Percentiles rank a stretch among this genome's conserved stretches.
Evolutionary conservation across 2,113 vertebrate species (phyloP).

Genomic region (Pipra filicauda): DNA sequence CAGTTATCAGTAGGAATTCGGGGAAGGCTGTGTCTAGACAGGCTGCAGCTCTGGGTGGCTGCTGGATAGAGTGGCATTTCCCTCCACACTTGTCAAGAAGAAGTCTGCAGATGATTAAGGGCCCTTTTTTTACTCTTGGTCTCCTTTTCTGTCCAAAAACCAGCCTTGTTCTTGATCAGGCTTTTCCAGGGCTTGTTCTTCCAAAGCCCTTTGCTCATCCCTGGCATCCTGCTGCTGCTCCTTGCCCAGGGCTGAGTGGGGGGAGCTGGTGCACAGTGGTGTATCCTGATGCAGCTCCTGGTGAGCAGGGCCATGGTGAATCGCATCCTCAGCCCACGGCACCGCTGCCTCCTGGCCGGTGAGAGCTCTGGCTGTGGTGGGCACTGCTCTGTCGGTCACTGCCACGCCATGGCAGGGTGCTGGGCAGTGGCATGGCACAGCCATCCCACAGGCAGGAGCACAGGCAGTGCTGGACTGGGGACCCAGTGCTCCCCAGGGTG

Average conservation of each 20-base stretch:
- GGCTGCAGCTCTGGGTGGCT: conserved; percentile 45
- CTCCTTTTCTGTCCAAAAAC: not conserved
- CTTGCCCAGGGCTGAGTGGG: not conserved
- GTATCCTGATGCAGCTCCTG: not conserved
- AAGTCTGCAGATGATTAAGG: conserved; percentile 43
- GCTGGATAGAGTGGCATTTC: conserved; percentile 35
- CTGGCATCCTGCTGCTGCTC: not conserved
- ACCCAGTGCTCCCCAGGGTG: rapidly evolving
- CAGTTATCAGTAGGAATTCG: conserved; percentile 32
- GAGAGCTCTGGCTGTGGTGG: not conserved
- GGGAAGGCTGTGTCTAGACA: conserved; percentile 71
- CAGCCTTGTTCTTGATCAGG: not conserved
- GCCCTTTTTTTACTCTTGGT: not conserved
- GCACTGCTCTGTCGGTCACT: rapidly evolving
- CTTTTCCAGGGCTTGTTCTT: not conserved
- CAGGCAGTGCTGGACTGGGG: not conserved
- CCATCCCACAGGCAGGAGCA: not conserved
- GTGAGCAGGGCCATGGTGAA: not conserved
- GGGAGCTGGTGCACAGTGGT: rapidly evolving
- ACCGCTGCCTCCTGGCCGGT: rapidly evolving
- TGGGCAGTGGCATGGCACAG: not conserved
- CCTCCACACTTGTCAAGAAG: conserved; percentile 44
- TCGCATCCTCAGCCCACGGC: rapidly evolving
- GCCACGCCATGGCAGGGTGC: not conserved
- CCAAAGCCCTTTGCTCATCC: rapidly evolving